phyloP scores from a whole-genome alignment of 2,888 invertebrate species.

The Phalera bucephala region DNA sequence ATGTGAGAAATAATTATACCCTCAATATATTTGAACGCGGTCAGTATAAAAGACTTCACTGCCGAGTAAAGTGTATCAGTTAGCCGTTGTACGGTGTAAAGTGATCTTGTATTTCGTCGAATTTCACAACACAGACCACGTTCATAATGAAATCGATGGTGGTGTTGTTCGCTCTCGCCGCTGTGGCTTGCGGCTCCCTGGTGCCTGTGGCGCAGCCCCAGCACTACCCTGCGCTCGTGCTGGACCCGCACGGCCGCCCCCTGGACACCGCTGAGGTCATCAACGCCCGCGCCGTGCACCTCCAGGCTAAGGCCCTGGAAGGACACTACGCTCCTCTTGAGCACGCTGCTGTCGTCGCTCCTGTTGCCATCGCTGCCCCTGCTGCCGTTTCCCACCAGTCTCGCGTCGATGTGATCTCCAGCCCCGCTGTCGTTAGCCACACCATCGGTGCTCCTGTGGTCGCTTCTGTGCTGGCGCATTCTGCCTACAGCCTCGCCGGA shows the following conservation, averaged over 20 bases:
- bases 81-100: conserved; percentile 56
- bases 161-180: conserved; percentile 74
- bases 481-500: conserved; percentile 9
- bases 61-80: conserved; percentile 56
- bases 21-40: conserved; percentile 44
- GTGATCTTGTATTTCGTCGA: conserved; percentile 60
- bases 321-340: conserved; percentile 49
- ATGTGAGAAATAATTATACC: conserved; percentile 44
- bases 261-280: conserved; percentile 77
- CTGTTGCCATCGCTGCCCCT: conserved; percentile 13
- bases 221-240: conserved; percentile 70
- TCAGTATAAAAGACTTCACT: conserved; percentile 61
- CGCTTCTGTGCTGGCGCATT: not conserved
- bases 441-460: conserved; percentile 27
- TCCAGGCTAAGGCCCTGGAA: conserved; percentile 75
- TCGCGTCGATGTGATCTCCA: conserved; percentile 50
- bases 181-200: conserved; percentile 79
- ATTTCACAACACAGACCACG: conserved; percentile 52
- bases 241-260: conserved; percentile 74
- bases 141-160: conserved; percentile 72
- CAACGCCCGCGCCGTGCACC: conserved; percentile 72
- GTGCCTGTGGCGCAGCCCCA: conserved; percentile 71
- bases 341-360: conserved; percentile 40
- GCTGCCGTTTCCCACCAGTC: conserved; percentile 51
- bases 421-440: conserved; percentile 45